Evolutionary conservation across 1,140 invertebrate species (phyloP), one percentile per base, ranked within the genome.

Genomic region (Parapsyche elsis): DNA sequence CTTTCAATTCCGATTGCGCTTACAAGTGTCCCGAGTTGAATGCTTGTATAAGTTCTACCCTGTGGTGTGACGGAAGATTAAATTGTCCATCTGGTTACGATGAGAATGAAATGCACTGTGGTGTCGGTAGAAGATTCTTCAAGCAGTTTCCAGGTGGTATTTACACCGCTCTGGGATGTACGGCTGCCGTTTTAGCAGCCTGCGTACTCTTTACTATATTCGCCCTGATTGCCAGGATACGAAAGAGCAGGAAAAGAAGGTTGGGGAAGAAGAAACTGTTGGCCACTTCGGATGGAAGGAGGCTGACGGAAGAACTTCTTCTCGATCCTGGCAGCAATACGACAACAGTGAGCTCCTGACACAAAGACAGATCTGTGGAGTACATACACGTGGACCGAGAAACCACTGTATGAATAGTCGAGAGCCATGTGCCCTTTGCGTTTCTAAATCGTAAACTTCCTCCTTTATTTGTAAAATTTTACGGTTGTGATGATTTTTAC

Each of bases 361-460:
- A 95, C 84, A 93, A 93, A 86, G 92, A 93, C 88, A 94, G 94
- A 88, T 94, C 94, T 90, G 94, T 96, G 90, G 95, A 96, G 86
- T 95, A 94, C 86, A 95, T 95, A 85, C 94, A 95, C 89, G 94
- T 95, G 87, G 95, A 96, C 90, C 92, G 94, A 86, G 94, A 95
- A 89, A 95, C 94, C 84, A 95, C 94, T 81, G 95, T 96, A 90
- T 96, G 91, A 92, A 89, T 85, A 87, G 85, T 84, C 84, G 85
- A 38, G 7, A 59, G 23, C 5, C 14, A 49, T 9, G 30, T 14
- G 10, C 12, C 21, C 24, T 19, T 67, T 24, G 24, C 24, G 24
- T 67, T 67, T 67, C 59, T 26, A 67, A 9, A 67, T 67, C 49
- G 49, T 53, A 53, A 14, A 53, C 49, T 14, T 38, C 2, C 21